phyloP scores from a whole-genome alignment of 2,797 vertebrate genomes.

The Hippoglossus hippoglossus region DNA sequence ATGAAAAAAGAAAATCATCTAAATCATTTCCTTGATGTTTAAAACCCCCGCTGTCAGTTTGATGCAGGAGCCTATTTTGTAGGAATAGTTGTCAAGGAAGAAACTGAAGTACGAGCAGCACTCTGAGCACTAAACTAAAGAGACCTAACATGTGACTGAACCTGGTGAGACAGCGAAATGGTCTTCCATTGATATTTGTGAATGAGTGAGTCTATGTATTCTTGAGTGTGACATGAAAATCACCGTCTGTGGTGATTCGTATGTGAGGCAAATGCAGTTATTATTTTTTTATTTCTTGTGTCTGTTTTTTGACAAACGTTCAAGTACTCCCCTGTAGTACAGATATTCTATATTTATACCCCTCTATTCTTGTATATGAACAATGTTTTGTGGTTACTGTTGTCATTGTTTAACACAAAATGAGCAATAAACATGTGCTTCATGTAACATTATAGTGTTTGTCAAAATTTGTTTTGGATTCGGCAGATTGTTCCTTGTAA shows the following conservation, averaged over 20 bases:
- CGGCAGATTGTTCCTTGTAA: too few relatives aligned
- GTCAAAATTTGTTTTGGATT: too few relatives aligned
- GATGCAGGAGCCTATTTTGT: neutral
- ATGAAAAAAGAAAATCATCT: neutral
- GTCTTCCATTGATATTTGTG: conserved; percentile 58
- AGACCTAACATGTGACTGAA: conserved; percentile 30
- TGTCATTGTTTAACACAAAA: conserved; percentile 66
- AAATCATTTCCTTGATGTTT: neutral
- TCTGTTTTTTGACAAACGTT: conserved; percentile 48
- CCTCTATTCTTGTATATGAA: conserved; percentile 73
- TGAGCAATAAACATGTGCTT: conserved; percentile 72
- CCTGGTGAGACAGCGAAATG: conserved; percentile 16
- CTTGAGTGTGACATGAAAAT: conserved; percentile 5
- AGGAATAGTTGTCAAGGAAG: conserved; percentile 9
- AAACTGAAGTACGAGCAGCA: conserved; percentile 18
- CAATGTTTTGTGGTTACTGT: conserved; percentile 64
- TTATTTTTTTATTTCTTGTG: conserved; percentile 20
- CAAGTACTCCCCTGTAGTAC: conserved; percentile 60
- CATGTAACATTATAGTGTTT: conserved; percentile 5
- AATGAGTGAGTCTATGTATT: conserved; percentile 49
- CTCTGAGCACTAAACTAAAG: conserved; percentile 46
- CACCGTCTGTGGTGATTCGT: conserved; percentile 6
- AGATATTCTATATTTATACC: conserved; percentile 85
- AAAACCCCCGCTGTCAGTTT: conserved; percentile 9
- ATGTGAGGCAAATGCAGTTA: conserved; percentile 20